Evolutionary conservation across 2,113 vertebrate species (phyloP), one percentile per base, ranked within the genome.

Genomic region (Rhodinocichla rosea): DNA sequence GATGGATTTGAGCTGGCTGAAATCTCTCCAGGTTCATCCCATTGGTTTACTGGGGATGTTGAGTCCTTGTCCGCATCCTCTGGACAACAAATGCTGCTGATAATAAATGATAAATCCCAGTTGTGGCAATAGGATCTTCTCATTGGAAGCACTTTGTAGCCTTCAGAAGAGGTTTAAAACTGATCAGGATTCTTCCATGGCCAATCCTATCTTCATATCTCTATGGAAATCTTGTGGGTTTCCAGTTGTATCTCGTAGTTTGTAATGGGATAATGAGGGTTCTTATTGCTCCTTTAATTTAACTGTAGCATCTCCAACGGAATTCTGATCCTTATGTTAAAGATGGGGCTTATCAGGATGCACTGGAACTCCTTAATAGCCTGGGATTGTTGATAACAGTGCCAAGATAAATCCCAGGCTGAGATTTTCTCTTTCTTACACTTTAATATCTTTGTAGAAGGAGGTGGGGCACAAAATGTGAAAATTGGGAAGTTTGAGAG

Each of bases 301-400:
- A 94, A 80, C 74, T 47, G 74, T 55, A 42, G 49, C 62, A 52
- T 95, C 80, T 96, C 64, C 92, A 79, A 5, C 8, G 1, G 47
- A 70, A 45, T 78, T 87, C 74, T 22, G 6, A 57, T 37, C 88
- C 13, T 94, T 91, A 13, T 0, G 1, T 65, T 93, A 76, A 76
- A 94, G 90, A 84, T 84, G 82, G 77, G 57, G 83, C 96, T 96
- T 96, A 96, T 96, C 95, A 92, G 92, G 78, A 71, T 10, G 52
- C 85, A 83, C 81, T 90, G 30, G 59, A 96, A 42, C 79, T 79
- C 45, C 53, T 92, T 95, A 93, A 91, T 93, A 90, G 92, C 68
- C 59, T 62, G 63, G 91, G 47, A 65, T 50, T 24, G 69, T 93
- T 89, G 95, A 89, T 96, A 87, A 85, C 40, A 65, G 49, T 2